Conservation (phyloP, 2,888 invertebrate species). For the Pseudanteris insignis region DNA sequence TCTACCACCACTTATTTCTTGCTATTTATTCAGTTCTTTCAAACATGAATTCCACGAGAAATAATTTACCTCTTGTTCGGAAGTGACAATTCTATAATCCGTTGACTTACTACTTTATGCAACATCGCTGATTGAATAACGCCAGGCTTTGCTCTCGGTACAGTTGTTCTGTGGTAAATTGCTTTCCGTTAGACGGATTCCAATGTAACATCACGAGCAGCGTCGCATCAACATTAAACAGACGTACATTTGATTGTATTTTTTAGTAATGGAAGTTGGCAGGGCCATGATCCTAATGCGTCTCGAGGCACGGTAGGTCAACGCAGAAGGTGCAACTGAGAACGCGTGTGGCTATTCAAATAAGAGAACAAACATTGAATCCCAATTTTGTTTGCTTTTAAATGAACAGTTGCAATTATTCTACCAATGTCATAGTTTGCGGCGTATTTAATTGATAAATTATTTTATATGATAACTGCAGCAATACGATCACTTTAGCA, state of each 20-base stretch:
- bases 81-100: constrained; percentile 53
- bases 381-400: too few species aligned
- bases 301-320: constrained; percentile 51
- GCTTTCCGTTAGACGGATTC: too few species aligned
- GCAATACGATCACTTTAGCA: too few species aligned
- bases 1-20: too few species aligned
- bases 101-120: constrained; percentile 43
- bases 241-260: constrained; percentile 54
- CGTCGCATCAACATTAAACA: constrained; percentile 14
- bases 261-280: constrained; percentile 50
- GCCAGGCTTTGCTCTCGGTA: constrained; percentile 32
- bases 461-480: too few species aligned
- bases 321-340: constrained; percentile 47
- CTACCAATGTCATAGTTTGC: too few species aligned
- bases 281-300: constrained; percentile 56
- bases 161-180: constrained; percentile 40
- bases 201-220: background rate
- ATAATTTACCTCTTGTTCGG: constrained; percentile 47
- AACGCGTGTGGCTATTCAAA: constrained; percentile 49
- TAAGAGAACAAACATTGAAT: too few species aligned
- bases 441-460: too few species aligned
- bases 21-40: too few species aligned
- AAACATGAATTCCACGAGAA: too few species aligned
- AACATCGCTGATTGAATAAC: constrained; percentile 48
- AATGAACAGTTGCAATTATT: too few species aligned